Conservation (phyloP, 2,888 invertebrate genomes). For the Agrotis ipsilon region DNA sequence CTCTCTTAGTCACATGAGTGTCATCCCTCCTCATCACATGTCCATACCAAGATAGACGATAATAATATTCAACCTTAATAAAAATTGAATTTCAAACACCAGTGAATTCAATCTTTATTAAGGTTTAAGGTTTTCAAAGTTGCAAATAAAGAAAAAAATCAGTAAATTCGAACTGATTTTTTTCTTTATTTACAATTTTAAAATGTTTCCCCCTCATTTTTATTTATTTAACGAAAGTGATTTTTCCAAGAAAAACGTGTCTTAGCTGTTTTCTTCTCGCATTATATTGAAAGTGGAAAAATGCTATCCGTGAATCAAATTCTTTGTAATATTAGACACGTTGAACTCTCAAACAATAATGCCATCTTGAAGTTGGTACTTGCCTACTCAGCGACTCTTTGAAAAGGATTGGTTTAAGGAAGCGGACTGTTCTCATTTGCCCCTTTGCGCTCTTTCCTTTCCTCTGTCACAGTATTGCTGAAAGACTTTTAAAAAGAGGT, state of each 20-base stretch:
- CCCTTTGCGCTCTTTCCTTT: background rate
- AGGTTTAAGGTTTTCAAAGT: too few relatives aligned
- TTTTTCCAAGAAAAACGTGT: slow-evolving; percentile 17
- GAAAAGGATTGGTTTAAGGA: slow-evolving; percentile 12
- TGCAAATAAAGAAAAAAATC: too few relatives aligned
- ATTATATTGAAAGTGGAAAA: slow-evolving; percentile 16
- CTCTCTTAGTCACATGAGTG: too few relatives aligned
- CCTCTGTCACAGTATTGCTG: background rate
- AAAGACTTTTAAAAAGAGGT: background rate
- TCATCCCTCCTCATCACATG: too few relatives aligned
- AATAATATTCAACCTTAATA: too few relatives aligned
- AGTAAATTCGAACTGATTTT: too few relatives aligned
- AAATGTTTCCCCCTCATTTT: background rate
- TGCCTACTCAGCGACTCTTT: slow-evolving; percentile 6
- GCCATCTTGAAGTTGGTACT: slow-evolving; percentile 1
- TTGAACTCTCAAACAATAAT: slow-evolving; percentile 30
- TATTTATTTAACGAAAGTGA: slow-evolving; percentile 10
- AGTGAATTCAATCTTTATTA: too few relatives aligned
- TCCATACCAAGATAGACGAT: too few relatives aligned
- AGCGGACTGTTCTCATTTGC: slow-evolving; percentile 8
- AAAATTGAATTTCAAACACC: too few relatives aligned
- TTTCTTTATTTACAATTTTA: slow-evolving; percentile 13
- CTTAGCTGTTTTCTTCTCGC: slow-evolving; percentile 19
- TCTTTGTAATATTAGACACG: slow-evolving; percentile 24
- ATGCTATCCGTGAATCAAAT: slow-evolving; percentile 8